Percentiles rank a stretch among this genome's conserved stretches.
Evolutionary conservation across 2,888 invertebrate genomes (phyloP).

Genomic region (Nemapogon koenigi): DNA sequence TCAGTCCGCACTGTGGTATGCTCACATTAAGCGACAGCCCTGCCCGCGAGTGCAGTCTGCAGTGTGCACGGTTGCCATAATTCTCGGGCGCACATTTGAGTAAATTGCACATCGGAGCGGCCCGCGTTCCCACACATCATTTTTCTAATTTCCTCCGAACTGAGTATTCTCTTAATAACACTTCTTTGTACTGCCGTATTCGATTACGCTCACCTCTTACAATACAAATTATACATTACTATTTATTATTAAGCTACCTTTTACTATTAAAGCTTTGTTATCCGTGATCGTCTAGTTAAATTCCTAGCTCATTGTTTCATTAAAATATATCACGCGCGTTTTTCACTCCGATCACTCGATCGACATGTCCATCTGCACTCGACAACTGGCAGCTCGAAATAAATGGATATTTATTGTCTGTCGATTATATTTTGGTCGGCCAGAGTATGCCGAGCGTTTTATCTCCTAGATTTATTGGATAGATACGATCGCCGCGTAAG

Average conservation of each 20-base stretch:
- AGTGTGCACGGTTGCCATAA: conserved; percentile 47
- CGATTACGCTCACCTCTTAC: conserved; percentile 16
- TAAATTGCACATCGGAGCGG: conserved; percentile 40
- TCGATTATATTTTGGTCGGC: conserved; percentile 26
- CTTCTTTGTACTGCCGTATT: conserved; percentile 21
- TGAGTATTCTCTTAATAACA: conserved; percentile 32
- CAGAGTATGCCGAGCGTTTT: conserved; percentile 26
- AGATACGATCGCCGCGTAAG: conserved; percentile 47
- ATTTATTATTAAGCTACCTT: conserved; percentile 4
- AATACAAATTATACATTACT: conserved; percentile 11
- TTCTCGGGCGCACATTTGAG: conserved; percentile 44
- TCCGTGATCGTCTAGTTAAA: background rate
- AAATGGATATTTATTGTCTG: conserved; percentile 30
- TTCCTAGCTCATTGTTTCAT: conserved; percentile 9
- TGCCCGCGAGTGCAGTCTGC: conserved; percentile 22
- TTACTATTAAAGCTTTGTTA: conserved; percentile 11
- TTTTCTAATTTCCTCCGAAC: conserved; percentile 47
- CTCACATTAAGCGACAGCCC: no score
- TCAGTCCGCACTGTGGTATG: no score
- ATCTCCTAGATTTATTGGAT: conserved; percentile 56
- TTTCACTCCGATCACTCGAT: conserved; percentile 19
- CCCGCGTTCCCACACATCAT: conserved; percentile 50
- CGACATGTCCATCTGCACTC: conserved; percentile 13
- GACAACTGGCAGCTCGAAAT: conserved; percentile 20
- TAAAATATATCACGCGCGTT: conserved; percentile 11